Percentiles rank a stretch among this genome's conserved stretches.
Evolutionary conservation across 2,113 vertebrate genomes (phyloP).

Genomic region (Bambusicola thoracicus): DNA sequence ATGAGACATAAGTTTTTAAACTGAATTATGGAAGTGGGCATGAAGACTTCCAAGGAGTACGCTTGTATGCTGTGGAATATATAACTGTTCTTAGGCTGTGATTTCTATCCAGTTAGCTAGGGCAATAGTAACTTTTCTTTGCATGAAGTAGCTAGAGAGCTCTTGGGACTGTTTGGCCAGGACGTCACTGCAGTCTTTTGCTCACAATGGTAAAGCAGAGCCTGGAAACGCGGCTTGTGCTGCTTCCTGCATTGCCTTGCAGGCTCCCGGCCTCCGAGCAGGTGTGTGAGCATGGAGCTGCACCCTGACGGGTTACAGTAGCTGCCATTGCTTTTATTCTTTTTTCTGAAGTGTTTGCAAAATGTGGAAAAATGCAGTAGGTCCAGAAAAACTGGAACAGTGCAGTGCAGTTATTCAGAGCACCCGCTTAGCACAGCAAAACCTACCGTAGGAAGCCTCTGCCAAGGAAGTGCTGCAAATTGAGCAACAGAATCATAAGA

Average conservation of each 20-base stretch:
- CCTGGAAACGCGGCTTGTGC: not conserved
- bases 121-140: not conserved
- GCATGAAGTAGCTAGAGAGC: not conserved
- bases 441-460: not conserved
- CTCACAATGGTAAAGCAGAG: fast-evolving
- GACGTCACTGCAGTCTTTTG: not conserved
- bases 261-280: not conserved
- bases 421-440: not conserved
- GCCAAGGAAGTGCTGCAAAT: not conserved
- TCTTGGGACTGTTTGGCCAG: not conserved
- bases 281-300: no score
- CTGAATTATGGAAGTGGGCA: not conserved
- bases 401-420: conserved; percentile 60
- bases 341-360: conserved; percentile 44
- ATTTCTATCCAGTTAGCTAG: not conserved
- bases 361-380: conserved; percentile 75
- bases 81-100: not conserved
- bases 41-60: not conserved
- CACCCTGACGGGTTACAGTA: not conserved
- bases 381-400: conserved; percentile 82
- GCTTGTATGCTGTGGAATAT: fast-evolving
- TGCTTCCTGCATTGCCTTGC: fast-evolving
- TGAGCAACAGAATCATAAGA: not conserved
- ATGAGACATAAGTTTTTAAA: not conserved
- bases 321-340: not conserved